Base-by-base conservation (phyloP, 2,888 invertebrate species). In the Drosophila robusta region DNA sequence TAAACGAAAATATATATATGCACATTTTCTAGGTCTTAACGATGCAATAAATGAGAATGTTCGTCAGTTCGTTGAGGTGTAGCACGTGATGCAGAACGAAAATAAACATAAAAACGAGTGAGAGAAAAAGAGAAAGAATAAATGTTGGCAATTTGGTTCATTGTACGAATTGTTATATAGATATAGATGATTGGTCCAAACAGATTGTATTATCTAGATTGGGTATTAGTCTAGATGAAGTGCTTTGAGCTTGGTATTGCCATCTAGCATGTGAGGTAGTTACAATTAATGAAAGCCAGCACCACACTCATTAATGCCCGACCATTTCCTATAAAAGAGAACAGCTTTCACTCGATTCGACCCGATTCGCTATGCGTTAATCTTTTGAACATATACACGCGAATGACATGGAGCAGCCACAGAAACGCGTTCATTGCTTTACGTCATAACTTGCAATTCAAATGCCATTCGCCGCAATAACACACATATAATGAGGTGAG, bases 221-320 rank as follows among this genome's bases (percentile, higher is more conserved):
- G 12, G 34, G 4, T 34, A 34, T 34, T 12, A 34, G 32, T 11
- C 11, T 3, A 11, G 11, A 16, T 14, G 11, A 14, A 26, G 32
- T 5, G 32, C 3, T 7, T 14, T 3, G 16, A 16, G 16, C 29
- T 29, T 8, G 7, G 12, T 18, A 26, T 14, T 34, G 12, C 1
- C 34, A 34, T 4, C 12, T 34, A 4, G 34, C 11, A 12, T 9
- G 11, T 32, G 18, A 11, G 32, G 52, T 47, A 73, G 77, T 80
- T 73, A 70, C 47, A 80, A 80, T 80, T 68, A 80, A 16, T 22
- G n/a, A 26, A 51, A 39, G 14, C 42, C 56, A 41, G 67, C 52
- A 75, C 51, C 61, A 57, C 57, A 66, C 50, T 79, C 56, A 69
- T 83, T 76, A 80, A 70, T 65, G 61, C n/a, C 58, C 22, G 32